Evolutionary conservation across 2,797 vertebrate genomes (phyloP), one percentile per base, ranked within the genome.

Genomic region (Tragelaphus eurycerus): DNA sequence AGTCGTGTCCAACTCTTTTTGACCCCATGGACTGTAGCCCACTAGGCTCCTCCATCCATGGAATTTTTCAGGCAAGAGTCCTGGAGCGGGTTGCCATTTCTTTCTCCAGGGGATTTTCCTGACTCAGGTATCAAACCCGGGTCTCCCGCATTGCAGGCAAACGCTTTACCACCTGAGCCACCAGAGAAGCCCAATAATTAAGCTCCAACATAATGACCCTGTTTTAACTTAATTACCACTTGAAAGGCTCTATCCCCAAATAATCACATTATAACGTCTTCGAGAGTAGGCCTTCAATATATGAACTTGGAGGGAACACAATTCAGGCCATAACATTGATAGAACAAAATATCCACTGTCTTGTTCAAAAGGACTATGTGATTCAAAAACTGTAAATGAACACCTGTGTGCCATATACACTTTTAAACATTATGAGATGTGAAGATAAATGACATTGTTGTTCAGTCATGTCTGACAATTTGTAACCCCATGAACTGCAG

Each of bases 11-110:
- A 3, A 38, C 38, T 38, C 38, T 38, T 64, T 64, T 64, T 2
- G 0, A 64, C 15, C 1, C 15, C 15, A 1, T 17, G 1, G 7
- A n/a, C 31, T 64, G 15, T n/a, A n/a, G 62, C 62, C 62, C 31
- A n/a, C 31, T 16, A 64, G 7, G 7, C 15, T n/a, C 62, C 3
- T 64, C 15, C 31, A 64, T 17, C 31, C 31, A 4, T 64, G 62
- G 31, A 64, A 64, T n/a, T n/a, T 64, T 64, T 7, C 62, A 8
- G 31, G 62, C 31, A 64, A 64, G 31, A 64, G 62, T n/a, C 15
- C 15, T n/a, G 31, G 15, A 17, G 62, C 1, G 3, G 7, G 31
- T n/a, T 64, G 31, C 31, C 62, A n/a, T 64, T 64, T n/a, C 15
- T 31, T 64, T 64, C 62, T 64, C 31, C 15, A 64, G 3, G 62